Percentiles rank a stretch among this genome's conserved stretches.
Evolutionary conservation across 2,797 vertebrate species (phyloP).

Genomic region (Enoplosus armatus): DNA sequence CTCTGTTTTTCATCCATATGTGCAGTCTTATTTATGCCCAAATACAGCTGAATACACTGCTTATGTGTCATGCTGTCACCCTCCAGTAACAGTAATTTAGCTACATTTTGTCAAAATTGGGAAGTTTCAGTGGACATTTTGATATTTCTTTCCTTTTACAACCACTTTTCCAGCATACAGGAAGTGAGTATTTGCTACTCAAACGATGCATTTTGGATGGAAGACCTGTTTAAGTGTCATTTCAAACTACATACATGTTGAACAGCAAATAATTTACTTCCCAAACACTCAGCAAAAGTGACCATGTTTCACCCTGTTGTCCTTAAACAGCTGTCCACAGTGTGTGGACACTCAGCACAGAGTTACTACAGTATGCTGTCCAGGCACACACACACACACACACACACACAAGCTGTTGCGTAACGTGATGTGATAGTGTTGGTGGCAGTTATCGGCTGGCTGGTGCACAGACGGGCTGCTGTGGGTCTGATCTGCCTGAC

Average conservation of each 20-base stretch:
- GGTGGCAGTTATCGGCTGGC: slow-evolving; percentile 61
- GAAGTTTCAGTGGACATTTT: background rate
- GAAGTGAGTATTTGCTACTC: background rate
- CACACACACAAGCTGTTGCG: slow-evolving; percentile 45
- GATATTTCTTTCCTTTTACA: background rate
- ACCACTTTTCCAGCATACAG: background rate
- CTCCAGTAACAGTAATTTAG: background rate
- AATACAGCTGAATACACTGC: background rate
- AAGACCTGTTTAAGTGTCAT: background rate
- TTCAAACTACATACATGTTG: background rate
- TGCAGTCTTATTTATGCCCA: background rate
- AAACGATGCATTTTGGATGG: background rate
- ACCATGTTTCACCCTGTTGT: background rate
- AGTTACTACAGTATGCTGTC: slow-evolving; percentile 4
- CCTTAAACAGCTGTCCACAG: slow-evolving; percentile 7
- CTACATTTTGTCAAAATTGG: background rate
- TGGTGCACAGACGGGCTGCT: slow-evolving; percentile 39
- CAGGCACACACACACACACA: slow-evolving; percentile 8
- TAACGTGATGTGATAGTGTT: slow-evolving; percentile 52
- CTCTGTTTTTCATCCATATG: background rate
- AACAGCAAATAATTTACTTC: background rate
- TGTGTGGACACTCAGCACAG: background rate
- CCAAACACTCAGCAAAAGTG: background rate
- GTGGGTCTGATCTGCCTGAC: slow-evolving; percentile 60
- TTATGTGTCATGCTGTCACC: background rate